phyloP scores from a whole-genome alignment of 2,888 invertebrate species.

The Drosophila subsilvestris region DNA sequence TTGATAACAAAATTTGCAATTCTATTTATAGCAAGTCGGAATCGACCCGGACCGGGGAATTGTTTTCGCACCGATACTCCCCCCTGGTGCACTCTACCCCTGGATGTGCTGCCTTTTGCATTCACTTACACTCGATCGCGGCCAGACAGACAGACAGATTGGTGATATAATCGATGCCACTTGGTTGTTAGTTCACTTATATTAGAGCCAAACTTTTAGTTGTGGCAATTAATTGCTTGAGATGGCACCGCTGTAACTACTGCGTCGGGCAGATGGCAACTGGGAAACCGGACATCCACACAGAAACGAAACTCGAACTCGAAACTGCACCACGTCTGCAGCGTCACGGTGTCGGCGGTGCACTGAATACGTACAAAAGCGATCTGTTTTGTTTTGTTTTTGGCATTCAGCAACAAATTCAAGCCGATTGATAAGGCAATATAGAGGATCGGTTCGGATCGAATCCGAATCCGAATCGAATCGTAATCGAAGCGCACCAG shows the following conservation, averaged over 20 bases:
- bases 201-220: background rate
- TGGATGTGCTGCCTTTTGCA: constrained; percentile 1
- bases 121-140: constrained; percentile 31
- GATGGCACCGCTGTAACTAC: background rate
- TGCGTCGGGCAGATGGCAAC: constrained; percentile 9
- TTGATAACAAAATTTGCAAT: constrained; percentile 59
- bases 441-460: constrained; percentile 34
- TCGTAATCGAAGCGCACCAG: constrained; percentile 45
- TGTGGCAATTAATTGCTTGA: background rate
- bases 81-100: constrained; percentile 18
- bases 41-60: constrained; percentile 45
- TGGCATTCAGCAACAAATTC: constrained; percentile 68
- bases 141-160: constrained; percentile 1
- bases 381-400: constrained; percentile 60
- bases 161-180: constrained; percentile 22
- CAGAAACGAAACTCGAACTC: constrained; percentile 27
- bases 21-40: constrained; percentile 66
- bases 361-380: constrained; percentile 63
- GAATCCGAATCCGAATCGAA: constrained; percentile 48
- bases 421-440: constrained; percentile 69
- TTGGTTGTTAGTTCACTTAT: background rate
- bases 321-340: constrained; percentile 68
- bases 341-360: constrained; percentile 64
- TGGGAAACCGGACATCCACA: background rate
- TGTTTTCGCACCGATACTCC: constrained; percentile 7